Evolutionary conservation across 2,888 invertebrate genomes (phyloP).

Genomic region (Mylabris sibirica): DNA sequence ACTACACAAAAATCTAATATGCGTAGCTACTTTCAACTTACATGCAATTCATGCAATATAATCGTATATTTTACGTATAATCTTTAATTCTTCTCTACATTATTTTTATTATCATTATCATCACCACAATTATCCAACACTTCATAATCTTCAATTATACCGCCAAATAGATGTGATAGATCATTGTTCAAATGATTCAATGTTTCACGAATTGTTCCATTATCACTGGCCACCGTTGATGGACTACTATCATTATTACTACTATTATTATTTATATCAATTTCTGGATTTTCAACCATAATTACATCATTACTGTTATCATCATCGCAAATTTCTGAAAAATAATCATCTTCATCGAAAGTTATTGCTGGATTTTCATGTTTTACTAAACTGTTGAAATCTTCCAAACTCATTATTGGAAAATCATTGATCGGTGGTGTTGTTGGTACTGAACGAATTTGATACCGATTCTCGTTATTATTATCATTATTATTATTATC

Average conservation of each 20-base stretch:
- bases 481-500: not conserved
- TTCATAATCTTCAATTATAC: not conserved
- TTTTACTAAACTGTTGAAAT: constrained; percentile 1
- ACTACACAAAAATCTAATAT: not conserved
- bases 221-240: not conserved
- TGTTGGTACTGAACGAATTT: not conserved
- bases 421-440: not conserved
- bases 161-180: not conserved
- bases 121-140: not conserved
- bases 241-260: not conserved
- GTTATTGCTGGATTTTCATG: not conserved
- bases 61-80: not conserved
- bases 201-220: not conserved
- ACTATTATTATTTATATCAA: not conserved
- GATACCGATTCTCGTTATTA: not conserved
- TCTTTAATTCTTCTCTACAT: not conserved
- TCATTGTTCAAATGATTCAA: not conserved
- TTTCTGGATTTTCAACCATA: not conserved
- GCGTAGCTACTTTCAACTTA: constrained; percentile 1
- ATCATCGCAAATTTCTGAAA: constrained; percentile 7
- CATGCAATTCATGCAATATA: not conserved
- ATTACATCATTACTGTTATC: not conserved
- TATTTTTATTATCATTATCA: not conserved
- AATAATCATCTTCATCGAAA: constrained; percentile 5
- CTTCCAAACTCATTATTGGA: not conserved